Conservation (phyloP, 2,113 vertebrate species). For the Monarcha castaneiventris region DNA sequence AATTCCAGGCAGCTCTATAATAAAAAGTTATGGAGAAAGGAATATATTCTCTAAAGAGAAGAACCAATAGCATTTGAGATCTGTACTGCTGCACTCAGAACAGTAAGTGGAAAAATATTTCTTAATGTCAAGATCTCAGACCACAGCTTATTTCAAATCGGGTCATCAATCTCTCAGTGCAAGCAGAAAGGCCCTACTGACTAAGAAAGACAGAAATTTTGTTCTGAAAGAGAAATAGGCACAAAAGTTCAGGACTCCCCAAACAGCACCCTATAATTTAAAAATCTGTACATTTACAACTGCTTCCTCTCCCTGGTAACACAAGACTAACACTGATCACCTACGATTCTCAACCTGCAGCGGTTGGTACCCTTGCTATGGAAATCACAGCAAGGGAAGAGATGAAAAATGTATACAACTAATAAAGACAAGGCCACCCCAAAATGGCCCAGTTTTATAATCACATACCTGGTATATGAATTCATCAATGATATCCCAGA, state of each 20-base stretch:
- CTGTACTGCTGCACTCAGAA: background rate
- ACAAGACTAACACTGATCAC: background rate
- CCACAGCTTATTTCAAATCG: background rate
- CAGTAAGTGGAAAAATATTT: background rate
- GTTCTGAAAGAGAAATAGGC: background rate
- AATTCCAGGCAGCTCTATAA: background rate
- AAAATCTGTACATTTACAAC: background rate
- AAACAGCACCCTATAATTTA: background rate
- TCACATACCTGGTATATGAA: slow-evolving; percentile 92
- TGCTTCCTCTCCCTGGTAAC: background rate
- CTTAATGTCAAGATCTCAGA: background rate
- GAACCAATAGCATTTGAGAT: background rate
- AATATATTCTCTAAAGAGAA: background rate
- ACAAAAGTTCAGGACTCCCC: background rate
- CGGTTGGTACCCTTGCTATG: background rate
- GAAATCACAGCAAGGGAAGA: background rate
- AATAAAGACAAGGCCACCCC: background rate
- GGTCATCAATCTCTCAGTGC: background rate
- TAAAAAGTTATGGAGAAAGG: background rate
- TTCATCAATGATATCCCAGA: slow-evolving; percentile 99
- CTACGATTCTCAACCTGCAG: background rate
- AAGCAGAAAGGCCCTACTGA: background rate
- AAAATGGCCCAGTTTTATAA: background rate
- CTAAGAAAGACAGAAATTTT: background rate
- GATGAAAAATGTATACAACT: background rate